phyloP scores from a whole-genome alignment of 2,888 invertebrate species.

The Pachydiplax longipennis region DNA sequence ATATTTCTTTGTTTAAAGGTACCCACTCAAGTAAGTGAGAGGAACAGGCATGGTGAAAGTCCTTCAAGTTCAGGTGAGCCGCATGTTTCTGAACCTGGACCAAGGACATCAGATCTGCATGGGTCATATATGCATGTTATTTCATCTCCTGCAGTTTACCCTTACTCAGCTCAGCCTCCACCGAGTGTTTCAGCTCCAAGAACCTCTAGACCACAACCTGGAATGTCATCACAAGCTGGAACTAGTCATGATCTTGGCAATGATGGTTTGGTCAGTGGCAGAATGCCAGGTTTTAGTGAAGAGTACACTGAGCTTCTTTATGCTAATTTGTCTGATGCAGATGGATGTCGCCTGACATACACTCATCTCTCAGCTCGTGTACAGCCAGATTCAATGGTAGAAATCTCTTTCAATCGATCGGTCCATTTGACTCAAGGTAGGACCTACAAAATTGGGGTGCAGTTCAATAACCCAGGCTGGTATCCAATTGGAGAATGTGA shows the following conservation, averaged over 20 bases:
- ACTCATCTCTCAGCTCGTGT: constrained; percentile 83
- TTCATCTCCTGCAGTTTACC: neutral
- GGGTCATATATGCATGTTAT: neutral
- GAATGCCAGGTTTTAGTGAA: neutral
- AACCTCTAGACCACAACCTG: neutral
- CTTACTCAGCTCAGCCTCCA: neutral
- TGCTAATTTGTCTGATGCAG: constrained; percentile 80
- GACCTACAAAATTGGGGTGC: constrained; percentile 82
- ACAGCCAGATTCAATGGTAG: constrained; percentile 74
- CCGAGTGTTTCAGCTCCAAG: neutral
- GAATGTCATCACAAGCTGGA: constrained; percentile 52
- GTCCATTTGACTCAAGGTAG: constrained; percentile 78
- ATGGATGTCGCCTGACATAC: constrained; percentile 80
- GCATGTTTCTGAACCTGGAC: neutral
- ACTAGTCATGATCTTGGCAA: constrained; percentile 50
- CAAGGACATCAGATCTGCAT: neutral
- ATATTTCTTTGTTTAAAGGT: constrained; percentile 63
- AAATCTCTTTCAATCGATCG: constrained; percentile 81
- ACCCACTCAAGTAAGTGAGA: constrained; percentile 70
- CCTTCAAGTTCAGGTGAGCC: neutral
- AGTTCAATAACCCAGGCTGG: constrained; percentile 82
- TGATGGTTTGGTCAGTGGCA: neutral
- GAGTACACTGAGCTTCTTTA: constrained; percentile 79
- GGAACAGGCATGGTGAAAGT: neutral
- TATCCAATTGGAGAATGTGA: constrained; percentile 81